phyloP scores from a whole-genome alignment of 2,888 invertebrate species.

The Mimachlamys varia region DNA sequence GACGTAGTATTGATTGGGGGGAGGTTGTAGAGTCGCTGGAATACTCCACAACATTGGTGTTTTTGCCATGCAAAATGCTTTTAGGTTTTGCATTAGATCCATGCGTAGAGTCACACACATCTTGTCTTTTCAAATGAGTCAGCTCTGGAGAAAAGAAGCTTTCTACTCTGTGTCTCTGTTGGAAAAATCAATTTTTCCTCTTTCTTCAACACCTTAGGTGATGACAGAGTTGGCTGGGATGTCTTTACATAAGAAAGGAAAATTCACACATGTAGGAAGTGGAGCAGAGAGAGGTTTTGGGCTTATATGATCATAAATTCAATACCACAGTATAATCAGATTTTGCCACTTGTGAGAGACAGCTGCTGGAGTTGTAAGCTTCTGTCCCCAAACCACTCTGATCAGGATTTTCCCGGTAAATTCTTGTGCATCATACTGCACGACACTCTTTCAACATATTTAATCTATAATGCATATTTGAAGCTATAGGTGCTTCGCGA shows the following conservation, averaged over 20 bases:
- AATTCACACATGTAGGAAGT: slow-evolving; percentile 33
- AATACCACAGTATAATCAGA: neutral
- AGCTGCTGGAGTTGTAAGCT: neutral
- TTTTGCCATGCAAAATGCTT: slow-evolving; percentile 28
- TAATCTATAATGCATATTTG: neutral
- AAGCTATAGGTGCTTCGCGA: neutral
- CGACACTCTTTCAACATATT: neutral
- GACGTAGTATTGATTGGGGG: neutral
- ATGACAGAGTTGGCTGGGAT: slow-evolving; percentile 1
- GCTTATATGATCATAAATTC: slow-evolving; percentile 36
- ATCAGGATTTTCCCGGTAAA: neutral
- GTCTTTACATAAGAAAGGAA: slow-evolving; percentile 36
- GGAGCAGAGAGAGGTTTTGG: slow-evolving; percentile 4
- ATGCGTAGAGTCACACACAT: slow-evolving; percentile 19
- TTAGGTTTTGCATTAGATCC: slow-evolving; percentile 17
- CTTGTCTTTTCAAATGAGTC: slow-evolving; percentile 29
- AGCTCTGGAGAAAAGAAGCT: slow-evolving; percentile 17
- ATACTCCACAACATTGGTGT: slow-evolving; percentile 34
- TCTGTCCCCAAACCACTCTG: slow-evolving; percentile 11
- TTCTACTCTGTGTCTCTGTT: slow-evolving; percentile 24
- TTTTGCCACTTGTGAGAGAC: neutral
- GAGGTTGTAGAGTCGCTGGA: neutral
- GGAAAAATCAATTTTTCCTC: slow-evolving; percentile 23
- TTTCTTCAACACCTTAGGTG: slow-evolving; percentile 26
- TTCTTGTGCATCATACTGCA: neutral